phyloP scores from a whole-genome alignment of 2,888 invertebrate genomes.

The Drosophila meridionalis region DNA sequence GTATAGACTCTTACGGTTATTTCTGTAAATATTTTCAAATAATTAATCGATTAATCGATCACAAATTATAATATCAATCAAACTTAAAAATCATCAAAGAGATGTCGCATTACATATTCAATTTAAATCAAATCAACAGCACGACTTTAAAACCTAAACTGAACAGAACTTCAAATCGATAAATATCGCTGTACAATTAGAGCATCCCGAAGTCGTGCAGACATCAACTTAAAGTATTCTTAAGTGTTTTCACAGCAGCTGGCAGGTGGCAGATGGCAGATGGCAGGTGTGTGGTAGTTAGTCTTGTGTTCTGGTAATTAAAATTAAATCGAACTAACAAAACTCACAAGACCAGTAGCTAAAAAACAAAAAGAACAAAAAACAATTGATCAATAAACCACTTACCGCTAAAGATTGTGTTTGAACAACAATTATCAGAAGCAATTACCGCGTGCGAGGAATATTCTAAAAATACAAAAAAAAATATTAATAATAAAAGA shows the following conservation, averaged over 20 bases:
- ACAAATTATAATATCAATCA: too few relatives aligned
- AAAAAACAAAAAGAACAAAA: constrained; percentile 17
- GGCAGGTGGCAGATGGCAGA: constrained; percentile 1
- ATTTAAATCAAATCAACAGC: not conserved
- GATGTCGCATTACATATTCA: too few relatives aligned
- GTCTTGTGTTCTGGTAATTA: constrained; percentile 18
- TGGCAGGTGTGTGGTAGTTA: constrained; percentile 1
- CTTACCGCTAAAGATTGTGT: constrained; percentile 24
- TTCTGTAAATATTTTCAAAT: not conserved
- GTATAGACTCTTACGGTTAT: not conserved
- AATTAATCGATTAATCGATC: not conserved
- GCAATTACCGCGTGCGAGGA: constrained; percentile 4
- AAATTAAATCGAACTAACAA: constrained; percentile 8
- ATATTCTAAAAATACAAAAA: constrained; percentile 37
- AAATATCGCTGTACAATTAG: not conserved
- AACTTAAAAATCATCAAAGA: too few relatives aligned
- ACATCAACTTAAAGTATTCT: not conserved
- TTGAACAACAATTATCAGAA: constrained; percentile 20
- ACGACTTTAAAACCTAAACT: too few relatives aligned
- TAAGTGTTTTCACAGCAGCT: constrained; percentile 1
- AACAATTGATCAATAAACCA: constrained; percentile 58
- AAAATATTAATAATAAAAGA: not conserved
- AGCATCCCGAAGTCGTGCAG: not conserved
- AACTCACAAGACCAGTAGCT: constrained; percentile 36
- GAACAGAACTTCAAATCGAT: not conserved